Percentiles rank a stretch among this genome's conserved stretches.
These are phyloP conservation scores for Pristiophorus japonicus DNA, from an alignment of 2,113 vertebrate species.

Conservation along the genomic window DNA sequence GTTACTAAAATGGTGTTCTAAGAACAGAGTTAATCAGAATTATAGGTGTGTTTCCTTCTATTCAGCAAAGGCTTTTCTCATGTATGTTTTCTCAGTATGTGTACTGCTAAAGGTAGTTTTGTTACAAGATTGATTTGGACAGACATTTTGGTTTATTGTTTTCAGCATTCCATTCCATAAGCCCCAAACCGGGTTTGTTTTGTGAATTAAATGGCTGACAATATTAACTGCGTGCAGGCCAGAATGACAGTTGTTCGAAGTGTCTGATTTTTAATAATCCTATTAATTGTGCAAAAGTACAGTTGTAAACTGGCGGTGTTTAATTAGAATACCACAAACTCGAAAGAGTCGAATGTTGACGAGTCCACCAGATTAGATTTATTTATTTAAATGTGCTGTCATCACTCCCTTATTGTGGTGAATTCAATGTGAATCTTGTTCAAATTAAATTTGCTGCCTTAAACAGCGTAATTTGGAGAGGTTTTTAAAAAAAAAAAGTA, in stretches of 20 bases:
- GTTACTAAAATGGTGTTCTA: not conserved
- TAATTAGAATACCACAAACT: not conserved
- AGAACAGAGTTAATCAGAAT: not conserved
- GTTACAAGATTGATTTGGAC: not conserved
- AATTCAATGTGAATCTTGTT: not conserved
- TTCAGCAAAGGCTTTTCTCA: not conserved
- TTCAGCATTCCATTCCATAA: not conserved
- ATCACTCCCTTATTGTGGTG: not conserved
- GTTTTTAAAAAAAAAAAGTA: not conserved
- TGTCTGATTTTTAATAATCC: not conserved
- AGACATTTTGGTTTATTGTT: not conserved
- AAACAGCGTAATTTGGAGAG: not conserved
- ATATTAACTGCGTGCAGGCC: not conserved
- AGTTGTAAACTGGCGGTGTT: not conserved
- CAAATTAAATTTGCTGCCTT: not conserved
- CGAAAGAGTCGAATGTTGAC: not conserved
- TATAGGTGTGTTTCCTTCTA: not conserved
- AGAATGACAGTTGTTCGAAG: not conserved
- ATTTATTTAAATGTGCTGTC: not conserved
- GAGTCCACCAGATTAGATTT: not conserved
- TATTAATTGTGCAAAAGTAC: not conserved
- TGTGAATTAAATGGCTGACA: not conserved
- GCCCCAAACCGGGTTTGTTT: not conserved
- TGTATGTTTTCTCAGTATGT: not conserved
- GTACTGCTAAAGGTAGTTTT: not conserved